Conservation (phyloP, 2,888 invertebrate genomes). For the Tetheella fluctuosa region DNA sequence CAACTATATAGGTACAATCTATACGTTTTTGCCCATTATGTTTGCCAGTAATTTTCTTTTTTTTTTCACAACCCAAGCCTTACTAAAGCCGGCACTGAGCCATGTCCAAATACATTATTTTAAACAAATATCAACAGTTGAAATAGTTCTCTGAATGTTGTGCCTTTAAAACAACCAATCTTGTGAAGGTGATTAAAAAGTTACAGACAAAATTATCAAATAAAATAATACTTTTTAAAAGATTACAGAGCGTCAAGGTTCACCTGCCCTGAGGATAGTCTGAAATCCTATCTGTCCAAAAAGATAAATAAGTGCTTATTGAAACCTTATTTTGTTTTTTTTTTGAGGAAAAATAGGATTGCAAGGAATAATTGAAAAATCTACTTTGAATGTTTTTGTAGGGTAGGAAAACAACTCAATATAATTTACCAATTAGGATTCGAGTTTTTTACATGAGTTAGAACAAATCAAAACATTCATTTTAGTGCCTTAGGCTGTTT, state of each 20-base stretch:
- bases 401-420: not conserved
- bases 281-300: slow-evolving; percentile 3
- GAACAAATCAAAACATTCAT: not conserved
- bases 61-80: not conserved
- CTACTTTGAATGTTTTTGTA: not conserved
- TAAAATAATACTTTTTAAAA: not conserved
- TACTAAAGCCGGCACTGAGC: not conserved
- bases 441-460: not conserved
- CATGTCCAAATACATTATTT: not conserved
- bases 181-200: not conserved
- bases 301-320: slow-evolving; percentile 2
- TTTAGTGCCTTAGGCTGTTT: not conserved
- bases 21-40: not conserved
- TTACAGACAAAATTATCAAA: not conserved
- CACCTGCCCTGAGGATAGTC: not conserved
- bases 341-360: slow-evolving; percentile 6
- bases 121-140: not conserved
- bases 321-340: slow-evolving; percentile 4
- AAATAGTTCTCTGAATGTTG: not conserved
- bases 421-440: not conserved
- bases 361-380: slow-evolving; percentile 1
- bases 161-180: not conserved
- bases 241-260: not conserved
- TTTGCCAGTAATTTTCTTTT: not conserved
- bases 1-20: not conserved